Conservation (phyloP, 2,113 vertebrate species). For the Actenoides lindsayi region DNA sequence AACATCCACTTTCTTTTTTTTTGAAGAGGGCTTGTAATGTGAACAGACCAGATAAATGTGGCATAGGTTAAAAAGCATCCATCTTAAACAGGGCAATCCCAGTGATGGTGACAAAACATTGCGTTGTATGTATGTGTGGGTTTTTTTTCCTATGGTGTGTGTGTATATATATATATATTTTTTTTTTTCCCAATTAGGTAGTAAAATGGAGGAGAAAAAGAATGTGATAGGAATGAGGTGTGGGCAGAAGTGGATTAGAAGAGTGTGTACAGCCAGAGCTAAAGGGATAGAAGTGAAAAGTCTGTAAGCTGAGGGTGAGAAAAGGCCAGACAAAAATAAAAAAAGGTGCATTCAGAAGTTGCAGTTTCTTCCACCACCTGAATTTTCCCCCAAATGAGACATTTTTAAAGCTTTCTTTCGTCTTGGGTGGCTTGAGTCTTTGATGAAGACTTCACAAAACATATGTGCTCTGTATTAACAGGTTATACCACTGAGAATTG, state of each 20-base stretch:
- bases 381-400: not conserved
- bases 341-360: not conserved
- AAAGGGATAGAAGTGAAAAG: not conserved
- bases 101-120: not conserved
- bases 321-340: not conserved
- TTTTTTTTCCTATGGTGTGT: not conserved
- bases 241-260: not conserved
- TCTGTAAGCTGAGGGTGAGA: not conserved
- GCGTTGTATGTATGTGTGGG: accelerated
- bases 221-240: not conserved
- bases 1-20: not conserved
- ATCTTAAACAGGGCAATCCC: not conserved
- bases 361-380: not conserved
- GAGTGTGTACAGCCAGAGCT: not conserved
- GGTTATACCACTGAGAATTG: not conserved
- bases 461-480: not conserved
- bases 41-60: not conserved
- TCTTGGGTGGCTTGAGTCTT: not conserved
- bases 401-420: not conserved
- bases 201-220: not conserved
- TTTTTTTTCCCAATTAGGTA: not conserved
- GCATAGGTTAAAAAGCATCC: not conserved
- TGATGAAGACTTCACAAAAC: not conserved
- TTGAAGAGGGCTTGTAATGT: not conserved
- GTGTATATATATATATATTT: too few relatives aligned